Evolutionary conservation across 2,113 vertebrate species (phyloP).

Genomic region (Rhea pennata): DNA sequence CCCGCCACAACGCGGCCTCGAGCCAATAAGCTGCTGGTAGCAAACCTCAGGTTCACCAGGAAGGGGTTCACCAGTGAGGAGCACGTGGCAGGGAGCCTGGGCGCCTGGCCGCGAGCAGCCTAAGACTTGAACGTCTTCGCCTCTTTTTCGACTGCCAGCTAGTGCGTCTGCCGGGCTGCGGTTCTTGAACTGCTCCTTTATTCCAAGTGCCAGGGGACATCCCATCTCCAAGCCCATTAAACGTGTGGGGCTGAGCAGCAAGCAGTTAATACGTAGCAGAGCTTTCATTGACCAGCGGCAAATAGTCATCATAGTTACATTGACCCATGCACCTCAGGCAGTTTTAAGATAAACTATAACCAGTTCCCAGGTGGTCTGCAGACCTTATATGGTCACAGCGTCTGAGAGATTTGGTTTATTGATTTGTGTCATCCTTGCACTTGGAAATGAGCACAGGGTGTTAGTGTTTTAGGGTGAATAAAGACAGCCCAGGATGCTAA

Average conservation of each 20-base stretch:
- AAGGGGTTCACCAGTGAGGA: no score
- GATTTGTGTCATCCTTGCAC: neutral
- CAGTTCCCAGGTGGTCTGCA: accelerated
- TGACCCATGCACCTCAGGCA: neutral
- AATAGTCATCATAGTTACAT: neutral
- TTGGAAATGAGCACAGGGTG: neutral
- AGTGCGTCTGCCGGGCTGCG: no score
- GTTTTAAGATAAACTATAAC: neutral
- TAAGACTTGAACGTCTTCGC: neutral
- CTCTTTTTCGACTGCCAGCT: no score
- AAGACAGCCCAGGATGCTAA: neutral
- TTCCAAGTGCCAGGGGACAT: no score
- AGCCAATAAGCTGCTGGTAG: no score
- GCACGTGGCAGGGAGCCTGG: neutral
- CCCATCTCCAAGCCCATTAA: neutral
- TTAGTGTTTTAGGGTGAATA: neutral
- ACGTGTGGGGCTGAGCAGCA: neutral
- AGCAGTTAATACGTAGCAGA: neutral
- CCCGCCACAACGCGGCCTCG: no score
- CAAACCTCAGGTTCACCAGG: neutral
- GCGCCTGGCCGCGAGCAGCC: neutral
- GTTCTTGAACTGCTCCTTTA: no score
- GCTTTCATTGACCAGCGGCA: neutral
- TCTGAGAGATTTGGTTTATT: neutral
- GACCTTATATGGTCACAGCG: accelerated